phyloP scores from a whole-genome alignment of 64 coral and sea anemone genomes.

The Platygyra sinensis region DNA sequence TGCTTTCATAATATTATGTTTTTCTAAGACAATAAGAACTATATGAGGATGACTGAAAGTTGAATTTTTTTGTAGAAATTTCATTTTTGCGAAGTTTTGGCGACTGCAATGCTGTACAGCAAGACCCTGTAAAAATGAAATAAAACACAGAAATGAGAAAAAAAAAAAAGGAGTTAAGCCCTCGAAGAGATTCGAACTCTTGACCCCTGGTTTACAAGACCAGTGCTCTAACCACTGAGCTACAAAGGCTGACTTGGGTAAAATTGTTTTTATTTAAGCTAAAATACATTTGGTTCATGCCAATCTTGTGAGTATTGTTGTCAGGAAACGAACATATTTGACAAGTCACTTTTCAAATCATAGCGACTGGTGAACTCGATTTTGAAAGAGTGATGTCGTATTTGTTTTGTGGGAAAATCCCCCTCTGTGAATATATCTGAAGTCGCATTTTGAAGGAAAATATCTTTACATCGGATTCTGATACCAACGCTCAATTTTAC shows the following conservation, averaged over 20 bases:
- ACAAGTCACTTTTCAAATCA: neutral
- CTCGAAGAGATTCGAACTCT: constrained; percentile 60
- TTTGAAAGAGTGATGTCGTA: neutral
- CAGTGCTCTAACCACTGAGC: constrained; percentile 76
- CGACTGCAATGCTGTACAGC: too few relatives aligned
- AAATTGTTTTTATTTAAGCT: neutral
- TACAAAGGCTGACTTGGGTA: constrained; percentile 5
- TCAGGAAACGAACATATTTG: neutral
- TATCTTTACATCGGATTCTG: too few relatives aligned
- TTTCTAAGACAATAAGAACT: too few relatives aligned
- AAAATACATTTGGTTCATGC: neutral
- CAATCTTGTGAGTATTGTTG: neutral
- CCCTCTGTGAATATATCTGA: neutral
- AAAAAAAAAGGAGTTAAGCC: neutral
- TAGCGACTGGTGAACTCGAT: neutral
- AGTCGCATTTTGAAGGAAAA: too few relatives aligned
- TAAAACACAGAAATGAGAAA: neutral
- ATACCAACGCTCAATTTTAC: too few relatives aligned
- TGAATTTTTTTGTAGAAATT: too few relatives aligned
- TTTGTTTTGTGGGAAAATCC: neutral
- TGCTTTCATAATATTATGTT: too few relatives aligned
- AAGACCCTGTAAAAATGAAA: neutral
- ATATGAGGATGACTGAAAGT: too few relatives aligned
- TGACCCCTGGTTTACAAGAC: constrained; percentile 72
- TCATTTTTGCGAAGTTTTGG: too few relatives aligned